Percentiles rank a stretch among this genome's conserved stretches.
These are phyloP conservation scores for Drosophila siamana DNA, from an alignment of 2,888 invertebrate species.

Conservation along the genomic window DNA sequence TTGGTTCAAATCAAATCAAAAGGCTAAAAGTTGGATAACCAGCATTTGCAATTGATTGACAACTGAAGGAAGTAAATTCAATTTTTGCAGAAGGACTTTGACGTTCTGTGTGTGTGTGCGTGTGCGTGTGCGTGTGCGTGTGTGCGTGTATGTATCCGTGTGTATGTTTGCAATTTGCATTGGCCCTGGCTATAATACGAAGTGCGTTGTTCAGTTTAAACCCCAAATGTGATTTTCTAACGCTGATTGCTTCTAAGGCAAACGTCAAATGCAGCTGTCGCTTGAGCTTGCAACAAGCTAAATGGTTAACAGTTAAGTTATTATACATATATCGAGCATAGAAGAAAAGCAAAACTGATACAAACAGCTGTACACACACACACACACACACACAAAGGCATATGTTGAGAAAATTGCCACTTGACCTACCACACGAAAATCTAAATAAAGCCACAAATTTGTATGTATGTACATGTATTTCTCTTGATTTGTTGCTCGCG, in stretches of 20 bases:
- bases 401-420: constrained; percentile 67
- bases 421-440: constrained; percentile 78
- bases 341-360: constrained; percentile 3
- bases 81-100: not conserved
- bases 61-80: constrained; percentile 4
- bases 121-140: not conserved
- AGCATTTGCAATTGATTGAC: constrained; percentile 40
- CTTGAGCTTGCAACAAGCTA: not conserved
- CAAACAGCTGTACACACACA: not conserved
- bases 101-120: not conserved
- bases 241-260: constrained; percentile 6
- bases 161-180: constrained; percentile 7
- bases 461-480: constrained; percentile 47
- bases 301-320: constrained; percentile 2
- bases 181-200: constrained; percentile 1
- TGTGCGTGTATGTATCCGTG: no score
- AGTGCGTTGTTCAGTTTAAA: constrained; percentile 1
- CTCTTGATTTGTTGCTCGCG: constrained; percentile 27
- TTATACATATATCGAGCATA: constrained; percentile 9
- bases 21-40: not conserved
- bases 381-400: not conserved
- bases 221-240: constrained; percentile 6
- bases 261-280: constrained; percentile 9
- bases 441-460: constrained; percentile 70
- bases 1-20: constrained; percentile 15